Evolutionary conservation across 2,888 invertebrate species (phyloP).

Genomic region (Phyllotreta cruciferae): DNA sequence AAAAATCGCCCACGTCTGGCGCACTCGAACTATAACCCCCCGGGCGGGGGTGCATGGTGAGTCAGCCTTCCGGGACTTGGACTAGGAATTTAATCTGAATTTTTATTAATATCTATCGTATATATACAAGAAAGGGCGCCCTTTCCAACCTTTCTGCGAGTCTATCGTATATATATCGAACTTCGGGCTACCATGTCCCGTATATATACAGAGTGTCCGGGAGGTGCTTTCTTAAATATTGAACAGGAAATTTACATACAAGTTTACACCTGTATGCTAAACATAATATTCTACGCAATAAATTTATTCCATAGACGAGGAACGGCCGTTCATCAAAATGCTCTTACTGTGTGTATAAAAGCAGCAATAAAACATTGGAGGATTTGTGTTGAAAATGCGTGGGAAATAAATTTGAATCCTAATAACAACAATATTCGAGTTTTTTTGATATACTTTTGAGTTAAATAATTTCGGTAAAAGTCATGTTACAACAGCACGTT

Average conservation of each 20-base stretch:
- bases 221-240: conserved; percentile 2
- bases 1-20: conserved; percentile 8
- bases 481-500: no score
- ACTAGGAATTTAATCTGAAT: no score
- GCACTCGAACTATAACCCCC: neutral
- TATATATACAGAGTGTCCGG: neutral
- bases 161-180: no score
- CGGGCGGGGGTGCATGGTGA: neutral
- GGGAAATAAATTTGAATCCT: neutral
- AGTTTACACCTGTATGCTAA: conserved; percentile 30
- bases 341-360: neutral
- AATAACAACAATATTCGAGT: no score
- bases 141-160: no score
- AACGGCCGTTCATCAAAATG: conserved; percentile 9
- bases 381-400: conserved; percentile 6
- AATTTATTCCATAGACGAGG: neutral
- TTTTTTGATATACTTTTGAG: no score
- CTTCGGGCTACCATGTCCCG: conserved; percentile 10
- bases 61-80: no score
- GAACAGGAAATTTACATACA: conserved; percentile 19
- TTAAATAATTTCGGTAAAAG: no score
- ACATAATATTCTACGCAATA: conserved; percentile 17
- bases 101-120: no score
- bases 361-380: conserved; percentile 1
- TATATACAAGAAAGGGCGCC: no score